Conservation (phyloP, 35 echinoderm and acorn worm species). For the Amphiura filiformis region DNA sequence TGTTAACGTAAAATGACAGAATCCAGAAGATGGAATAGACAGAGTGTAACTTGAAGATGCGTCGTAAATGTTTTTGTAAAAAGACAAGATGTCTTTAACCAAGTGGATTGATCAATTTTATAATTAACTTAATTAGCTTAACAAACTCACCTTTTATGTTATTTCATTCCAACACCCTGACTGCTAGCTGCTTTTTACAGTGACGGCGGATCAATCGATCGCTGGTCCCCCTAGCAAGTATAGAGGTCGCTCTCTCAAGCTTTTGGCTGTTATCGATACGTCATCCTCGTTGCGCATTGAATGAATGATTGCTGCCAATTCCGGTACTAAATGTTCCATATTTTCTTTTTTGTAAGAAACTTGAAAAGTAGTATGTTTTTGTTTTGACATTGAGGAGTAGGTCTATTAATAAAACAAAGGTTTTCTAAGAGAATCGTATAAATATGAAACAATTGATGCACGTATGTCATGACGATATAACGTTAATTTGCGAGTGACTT, state of each 20-base stretch:
- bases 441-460: no score
- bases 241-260: background rate
- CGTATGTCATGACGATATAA: no score
- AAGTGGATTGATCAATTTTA: background rate
- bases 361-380: background rate
- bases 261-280: background rate
- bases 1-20: no score
- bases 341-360: background rate
- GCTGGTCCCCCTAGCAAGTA: background rate
- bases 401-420: background rate
- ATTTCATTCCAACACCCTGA: background rate
- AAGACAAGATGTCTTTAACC: background rate
- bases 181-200: conserved; percentile 6
- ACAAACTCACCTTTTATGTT: background rate
- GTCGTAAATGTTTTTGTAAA: background rate
- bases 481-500: no score
- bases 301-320: background rate
- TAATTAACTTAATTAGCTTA: background rate
- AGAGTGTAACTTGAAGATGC: no score
- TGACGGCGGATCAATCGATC: background rate
- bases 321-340: conserved; percentile 3
- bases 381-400: background rate
- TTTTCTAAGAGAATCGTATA: background rate
- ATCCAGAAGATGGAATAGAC: no score
- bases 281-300: background rate